Base-by-base conservation (phyloP, 2,888 invertebrate species). In the Campoplex capitator region DNA sequence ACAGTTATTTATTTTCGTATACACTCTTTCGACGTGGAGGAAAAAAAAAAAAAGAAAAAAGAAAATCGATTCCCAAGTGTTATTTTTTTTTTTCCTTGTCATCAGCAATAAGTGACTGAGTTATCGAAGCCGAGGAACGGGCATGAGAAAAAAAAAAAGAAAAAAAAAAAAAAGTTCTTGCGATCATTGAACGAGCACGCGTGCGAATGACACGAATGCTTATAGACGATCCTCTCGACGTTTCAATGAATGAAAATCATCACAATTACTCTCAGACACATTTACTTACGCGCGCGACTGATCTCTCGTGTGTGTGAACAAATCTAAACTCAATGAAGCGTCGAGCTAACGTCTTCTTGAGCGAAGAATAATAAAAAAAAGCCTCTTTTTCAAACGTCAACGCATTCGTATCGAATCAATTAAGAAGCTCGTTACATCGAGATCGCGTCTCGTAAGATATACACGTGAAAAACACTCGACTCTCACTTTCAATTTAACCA, bases 221-320 rank as follows among this genome's bases (percentile, higher is more conserved):
- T 67, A 48, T 76, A 67, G 23, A 54, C 28, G 51, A 65, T 42
- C 65, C 67, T 68, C 79, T 79, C 65, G 67, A 56, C 75, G 75
- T 80, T 76, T 80, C 83, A 51, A 83, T 86, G 86, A 86, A 86
- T 86, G 86, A 83, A 83, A 38, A 83, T 83, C 70, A 51, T 80
- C 75, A 67, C 80, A 76, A 80, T 83, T 83, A 65, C 71, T 38
- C 65, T 7, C 70, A 76, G n/a, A 23, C 65, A 32, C 32, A 28
- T 58, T 9, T 32, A 16, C 23, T n/a, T 28, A 56, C 38, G 23
- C 11, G 68, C 62, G 13, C 13, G 38, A n/a, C n/a, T 32, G 16
- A 45, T 67, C 42, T 23, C 62, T 23, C 32, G 67, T 42, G 42
- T 70, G n/a, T n/a, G n/a, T 48, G 3, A 7, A 23, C 51, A 42